Conservation (phyloP, 1,140 invertebrate species). For the Maniola jurtina region DNA sequence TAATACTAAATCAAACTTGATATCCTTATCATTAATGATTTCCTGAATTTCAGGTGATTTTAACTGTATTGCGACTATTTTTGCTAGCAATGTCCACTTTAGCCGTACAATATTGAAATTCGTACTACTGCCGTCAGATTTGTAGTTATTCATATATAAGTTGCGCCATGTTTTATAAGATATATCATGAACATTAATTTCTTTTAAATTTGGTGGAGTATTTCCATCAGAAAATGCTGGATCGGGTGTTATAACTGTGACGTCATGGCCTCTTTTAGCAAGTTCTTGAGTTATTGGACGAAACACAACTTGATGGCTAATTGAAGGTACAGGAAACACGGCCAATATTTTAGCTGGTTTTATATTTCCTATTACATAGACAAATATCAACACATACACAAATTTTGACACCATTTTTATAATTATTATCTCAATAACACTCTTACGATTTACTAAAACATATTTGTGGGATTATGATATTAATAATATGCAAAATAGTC, state of each 20-base stretch:
- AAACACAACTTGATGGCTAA: constrained; percentile 48
- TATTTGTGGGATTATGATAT: no score
- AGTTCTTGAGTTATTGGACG: constrained; percentile 43
- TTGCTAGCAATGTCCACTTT: neutral
- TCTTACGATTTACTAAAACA: no score
- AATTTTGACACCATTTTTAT: neutral
- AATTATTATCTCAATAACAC: no score
- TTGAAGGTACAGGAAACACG: neutral
- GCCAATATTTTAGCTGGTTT: constrained; percentile 3
- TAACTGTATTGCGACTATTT: constrained; percentile 33
- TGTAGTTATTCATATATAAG: neutral
- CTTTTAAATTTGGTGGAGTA: constrained; percentile 34
- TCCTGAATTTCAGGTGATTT: constrained; percentile 34
- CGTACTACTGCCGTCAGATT: neutral
- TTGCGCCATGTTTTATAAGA: constrained; percentile 30
- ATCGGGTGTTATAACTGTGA: constrained; percentile 54
- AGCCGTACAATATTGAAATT: constrained; percentile 5
- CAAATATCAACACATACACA: neutral
- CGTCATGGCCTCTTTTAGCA: constrained; percentile 30
- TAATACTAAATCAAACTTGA: constrained; percentile 38
- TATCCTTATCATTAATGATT: constrained; percentile 28
- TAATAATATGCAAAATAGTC: no score
- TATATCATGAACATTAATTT: constrained; percentile 41
- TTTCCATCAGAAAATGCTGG: constrained; percentile 30
- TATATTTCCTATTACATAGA: neutral